These are phyloP conservation scores for Buathra laborator DNA, from an alignment of 2,888 invertebrate species.

Conservation along the genomic window DNA sequence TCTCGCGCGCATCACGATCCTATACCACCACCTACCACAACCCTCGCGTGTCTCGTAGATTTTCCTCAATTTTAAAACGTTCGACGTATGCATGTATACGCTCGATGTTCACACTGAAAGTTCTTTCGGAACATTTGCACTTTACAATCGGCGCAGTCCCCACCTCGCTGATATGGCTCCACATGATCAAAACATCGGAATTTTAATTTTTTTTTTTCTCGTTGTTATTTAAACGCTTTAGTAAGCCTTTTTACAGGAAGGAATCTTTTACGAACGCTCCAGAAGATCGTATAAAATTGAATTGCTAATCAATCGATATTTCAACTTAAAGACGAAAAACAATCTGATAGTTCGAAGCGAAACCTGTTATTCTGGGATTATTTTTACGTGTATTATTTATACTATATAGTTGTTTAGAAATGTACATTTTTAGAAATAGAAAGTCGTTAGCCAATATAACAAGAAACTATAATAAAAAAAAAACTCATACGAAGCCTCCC, in stretches of 20 bases:
- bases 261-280: background rate
- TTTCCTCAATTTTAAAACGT: conserved; percentile 59
- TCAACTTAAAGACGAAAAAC: too few species aligned
- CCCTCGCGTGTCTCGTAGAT: conserved; percentile 55
- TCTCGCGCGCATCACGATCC: conserved; percentile 42
- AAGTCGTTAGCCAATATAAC: too few species aligned
- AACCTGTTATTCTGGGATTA: background rate
- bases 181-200: background rate
- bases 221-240: background rate
- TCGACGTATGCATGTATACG: conserved; percentile 28
- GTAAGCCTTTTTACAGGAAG: background rate
- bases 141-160: background rate
- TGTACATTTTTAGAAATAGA: too few species aligned
- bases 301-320: too few species aligned
- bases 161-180: background rate
- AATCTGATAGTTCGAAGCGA: too few species aligned
- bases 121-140: background rate
- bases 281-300: too few species aligned
- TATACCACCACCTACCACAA: conserved; percentile 23
- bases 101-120: conserved; percentile 14
- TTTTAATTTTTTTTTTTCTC: background rate
- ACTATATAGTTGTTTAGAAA: too few species aligned
- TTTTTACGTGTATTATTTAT: background rate
- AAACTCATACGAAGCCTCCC: too few species aligned
- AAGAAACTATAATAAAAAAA: too few species aligned